phyloP scores from a whole-genome alignment of 2,113 vertebrate genomes.

The Diadophis punctatus region DNA sequence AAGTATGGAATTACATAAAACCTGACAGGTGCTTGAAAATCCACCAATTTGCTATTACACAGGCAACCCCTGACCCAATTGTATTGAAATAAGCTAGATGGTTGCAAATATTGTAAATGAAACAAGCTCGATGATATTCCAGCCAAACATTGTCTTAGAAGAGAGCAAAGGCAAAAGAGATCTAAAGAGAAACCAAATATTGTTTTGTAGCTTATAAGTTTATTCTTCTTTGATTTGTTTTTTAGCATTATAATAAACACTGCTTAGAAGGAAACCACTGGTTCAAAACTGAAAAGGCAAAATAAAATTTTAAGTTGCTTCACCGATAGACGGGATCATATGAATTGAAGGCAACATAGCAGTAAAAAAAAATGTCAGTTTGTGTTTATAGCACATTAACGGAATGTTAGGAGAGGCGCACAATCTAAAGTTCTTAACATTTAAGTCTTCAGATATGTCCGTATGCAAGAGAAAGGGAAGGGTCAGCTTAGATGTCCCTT shows the following conservation, averaged over 20 bases:
- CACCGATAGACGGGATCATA: not conserved
- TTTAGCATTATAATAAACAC: not conserved
- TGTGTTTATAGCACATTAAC: not conserved
- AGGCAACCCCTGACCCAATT: not conserved
- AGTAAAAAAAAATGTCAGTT: too few relatives aligned
- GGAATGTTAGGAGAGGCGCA: not conserved
- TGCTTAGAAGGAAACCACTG: not conserved
- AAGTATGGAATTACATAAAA: too few relatives aligned
- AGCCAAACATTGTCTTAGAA: not conserved
- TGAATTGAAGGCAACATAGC: not conserved
- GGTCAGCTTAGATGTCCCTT: not conserved
- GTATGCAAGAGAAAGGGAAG: not conserved
- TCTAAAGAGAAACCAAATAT: not conserved
- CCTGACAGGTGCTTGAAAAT: not conserved
- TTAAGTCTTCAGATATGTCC: not conserved
- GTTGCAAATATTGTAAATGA: not conserved
- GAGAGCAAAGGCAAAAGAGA: not conserved
- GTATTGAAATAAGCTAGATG: not conserved
- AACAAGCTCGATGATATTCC: not conserved
- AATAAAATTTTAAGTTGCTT: not conserved
- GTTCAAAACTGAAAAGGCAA: not conserved
- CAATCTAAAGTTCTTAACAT: not conserved
- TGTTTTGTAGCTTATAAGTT: not conserved
- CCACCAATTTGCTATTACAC: not conserved
- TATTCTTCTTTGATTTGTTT: not conserved